These are phyloP conservation scores for Drosophila carrolli DNA, from an alignment of 1,140 invertebrate genomes.

Conservation along the genomic window DNA sequence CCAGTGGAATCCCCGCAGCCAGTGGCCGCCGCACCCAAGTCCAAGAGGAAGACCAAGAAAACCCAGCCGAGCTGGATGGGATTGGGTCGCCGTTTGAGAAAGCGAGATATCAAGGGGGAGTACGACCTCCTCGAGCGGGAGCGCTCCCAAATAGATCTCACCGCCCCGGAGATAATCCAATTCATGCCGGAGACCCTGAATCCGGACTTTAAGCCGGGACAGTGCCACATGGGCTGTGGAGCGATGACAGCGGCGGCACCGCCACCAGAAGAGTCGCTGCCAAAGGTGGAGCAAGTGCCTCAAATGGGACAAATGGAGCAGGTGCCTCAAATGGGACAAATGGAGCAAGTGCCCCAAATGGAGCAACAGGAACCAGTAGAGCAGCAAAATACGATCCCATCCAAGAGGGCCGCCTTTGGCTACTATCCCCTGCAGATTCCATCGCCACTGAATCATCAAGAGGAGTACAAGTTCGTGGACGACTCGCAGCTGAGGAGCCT, in stretches of 20 bases:
- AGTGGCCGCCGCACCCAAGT: neutral
- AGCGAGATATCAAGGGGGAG: constrained; percentile 80
- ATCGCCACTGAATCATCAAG: constrained; percentile 32
- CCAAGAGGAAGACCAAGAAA: constrained; percentile 72
- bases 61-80: constrained; percentile 28
- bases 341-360: too few species aligned
- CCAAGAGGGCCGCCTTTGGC: constrained; percentile 50
- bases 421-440: constrained; percentile 65
- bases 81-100: constrained; percentile 41
- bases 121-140: constrained; percentile 75
- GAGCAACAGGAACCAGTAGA: constrained; percentile 6
- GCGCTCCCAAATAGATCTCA: constrained; percentile 65
- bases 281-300: neutral
- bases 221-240: constrained; percentile 67
- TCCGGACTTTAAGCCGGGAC: constrained; percentile 68
- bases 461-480: constrained; percentile 62
- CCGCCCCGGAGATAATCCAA: constrained; percentile 78
- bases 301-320: neutral
- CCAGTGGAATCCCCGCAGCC: constrained; percentile 9
- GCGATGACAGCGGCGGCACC: constrained; percentile 35
- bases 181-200: constrained; percentile 77
- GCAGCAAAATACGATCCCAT: constrained; percentile 47
- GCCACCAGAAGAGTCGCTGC: constrained; percentile 1
- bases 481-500: constrained; percentile 51
- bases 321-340: neutral